Conservation (phyloP, 2,888 invertebrate species). For the Drosophila quinaria region DNA sequence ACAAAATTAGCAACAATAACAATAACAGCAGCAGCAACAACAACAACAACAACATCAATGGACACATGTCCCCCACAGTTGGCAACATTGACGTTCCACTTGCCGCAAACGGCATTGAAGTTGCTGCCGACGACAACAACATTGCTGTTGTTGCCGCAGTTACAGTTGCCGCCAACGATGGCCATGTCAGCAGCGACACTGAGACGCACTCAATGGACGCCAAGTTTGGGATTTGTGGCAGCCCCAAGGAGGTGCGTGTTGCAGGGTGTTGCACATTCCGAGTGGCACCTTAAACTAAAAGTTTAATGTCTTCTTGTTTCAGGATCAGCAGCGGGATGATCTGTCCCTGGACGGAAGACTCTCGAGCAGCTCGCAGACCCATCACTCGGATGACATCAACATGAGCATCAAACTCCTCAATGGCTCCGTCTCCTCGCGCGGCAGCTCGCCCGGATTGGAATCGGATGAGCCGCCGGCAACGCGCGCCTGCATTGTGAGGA, state of each 20-base stretch:
- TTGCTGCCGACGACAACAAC: slow-evolving; percentile 30
- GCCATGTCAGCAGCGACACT: slow-evolving; percentile 76
- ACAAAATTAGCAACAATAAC: slow-evolving; percentile 75
- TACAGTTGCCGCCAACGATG: slow-evolving; percentile 55
- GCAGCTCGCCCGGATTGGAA: slow-evolving; percentile 84
- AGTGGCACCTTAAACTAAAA: not conserved
- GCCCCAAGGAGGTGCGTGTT: slow-evolving; percentile 84
- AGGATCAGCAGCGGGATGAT: slow-evolving; percentile 83
- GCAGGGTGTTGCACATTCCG: not conserved
- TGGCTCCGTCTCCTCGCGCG: slow-evolving; percentile 84
- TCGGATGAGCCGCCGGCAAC: slow-evolving; percentile 77
- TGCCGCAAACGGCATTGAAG: slow-evolving; percentile 54
- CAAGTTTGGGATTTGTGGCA: slow-evolving; percentile 82
- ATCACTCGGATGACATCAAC: slow-evolving; percentile 80
- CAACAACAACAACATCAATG: slow-evolving; percentile 54
- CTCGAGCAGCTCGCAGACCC: slow-evolving; percentile 81
- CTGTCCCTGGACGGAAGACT: slow-evolving; percentile 82
- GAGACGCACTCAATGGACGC: slow-evolving; percentile 83
- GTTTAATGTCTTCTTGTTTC: slow-evolving; percentile 25
- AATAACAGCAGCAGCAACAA: slow-evolving; percentile 51
- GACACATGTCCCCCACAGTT: slow-evolving; percentile 60
- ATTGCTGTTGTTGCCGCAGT: slow-evolving; percentile 19
- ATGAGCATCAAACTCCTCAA: slow-evolving; percentile 81
- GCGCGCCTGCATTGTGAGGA: slow-evolving; percentile 84
- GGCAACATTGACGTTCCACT: slow-evolving; percentile 27